Base-by-base conservation (phyloP, 2,888 invertebrate species). In the Exocentrus adspersus region DNA sequence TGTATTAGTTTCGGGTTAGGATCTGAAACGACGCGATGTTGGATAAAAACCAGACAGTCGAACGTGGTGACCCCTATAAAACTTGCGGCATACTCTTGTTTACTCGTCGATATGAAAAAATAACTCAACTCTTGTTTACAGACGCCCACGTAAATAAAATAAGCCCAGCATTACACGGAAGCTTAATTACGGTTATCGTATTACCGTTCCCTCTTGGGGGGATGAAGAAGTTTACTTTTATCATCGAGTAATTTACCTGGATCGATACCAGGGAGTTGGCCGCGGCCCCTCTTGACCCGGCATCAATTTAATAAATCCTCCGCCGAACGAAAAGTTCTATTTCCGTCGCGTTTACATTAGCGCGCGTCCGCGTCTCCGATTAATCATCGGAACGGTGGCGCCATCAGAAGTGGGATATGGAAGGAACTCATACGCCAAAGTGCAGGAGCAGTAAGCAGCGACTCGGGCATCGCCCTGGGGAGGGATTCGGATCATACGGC, bases 401-500 rank as follows among this genome's bases (percentile, higher is more conserved):
- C 37, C 12, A 12, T 37, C 37, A 37, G 37, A 37, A 37, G 37
- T 37, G 37, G 37, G 37, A 37, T 37, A 37, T n/a, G 14, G 2
- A 14, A n/a, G 2, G 37, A 54, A 43, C 54, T 54, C 43, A 43
- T 54, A 54, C 30, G 43, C 43, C 54, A 54, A 28, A 54, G 54
- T 43, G 43, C 43, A 42, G 17, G 54, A 12, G 21, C 28, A 28
- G 17, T 43, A 24, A 43, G 28, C 30, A 43, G n/a, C 14, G 37
- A n/a, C n/a, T n/a, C 19, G 54, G 24, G 12, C 42, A 54, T 28
- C 54, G 54, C 65, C 75, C 16, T 48, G 74, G 75, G 77, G 75
- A 73, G 75, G 74, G 70, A 74, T 68, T 70, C 68, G 71, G 73
- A 72, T 74, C 75, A 72, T 75, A 75, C 72, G 71, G 66, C 72